Base-by-base conservation (phyloP, 1,140 invertebrate species). In the Drosophila insularis region DNA sequence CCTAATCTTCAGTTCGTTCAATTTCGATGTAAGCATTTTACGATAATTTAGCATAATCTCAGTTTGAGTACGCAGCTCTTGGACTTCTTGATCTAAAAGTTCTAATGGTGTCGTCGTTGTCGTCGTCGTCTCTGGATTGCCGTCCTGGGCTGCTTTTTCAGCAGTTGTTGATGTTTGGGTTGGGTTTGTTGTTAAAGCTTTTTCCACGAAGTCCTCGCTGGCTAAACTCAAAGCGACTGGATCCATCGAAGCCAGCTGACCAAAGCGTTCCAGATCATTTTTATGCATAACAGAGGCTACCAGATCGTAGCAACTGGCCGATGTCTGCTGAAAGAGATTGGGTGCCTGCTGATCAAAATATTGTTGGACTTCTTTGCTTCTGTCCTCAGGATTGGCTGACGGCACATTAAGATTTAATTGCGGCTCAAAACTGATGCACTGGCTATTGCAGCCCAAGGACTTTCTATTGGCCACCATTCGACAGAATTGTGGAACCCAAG, bases 401-500 rank as follows among this genome's bases (percentile, higher is more conserved):
- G 81, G 89, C 63, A 91, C 80, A 63, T 84, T 90, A 1, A 92
- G 69, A 68, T 91, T 91, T 2, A 87, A 27, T 43, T 91, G 80
- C 0, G 91, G 89, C 13, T 68, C 66, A n/a, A 92, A 92, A 23
- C 74, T 64, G 1, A 80, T 81, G 55, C 72, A 78, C 17, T 84
- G 75, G 21, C 81, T 79, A 43, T 78, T 85, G 69, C 78, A 81
- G 1, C 89, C 80, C 5, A 69, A 27, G 4, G 64, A 62, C 23
- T 77, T 68, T 2, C 79, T 40, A 40, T 81, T 77, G 21, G 78
- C 76, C 54, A 78, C 75, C 1, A 77, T 74, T 4, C 90, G 77
- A 21, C 87, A 90, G 56, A 92, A 92, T 43, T 89, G 89, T 1
- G 93, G 93, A 19, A 93, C 92, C 94, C 94, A 94, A 0, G 94